phyloP scores from a whole-genome alignment of 2,888 invertebrate species.

The Morpho helenor region DNA sequence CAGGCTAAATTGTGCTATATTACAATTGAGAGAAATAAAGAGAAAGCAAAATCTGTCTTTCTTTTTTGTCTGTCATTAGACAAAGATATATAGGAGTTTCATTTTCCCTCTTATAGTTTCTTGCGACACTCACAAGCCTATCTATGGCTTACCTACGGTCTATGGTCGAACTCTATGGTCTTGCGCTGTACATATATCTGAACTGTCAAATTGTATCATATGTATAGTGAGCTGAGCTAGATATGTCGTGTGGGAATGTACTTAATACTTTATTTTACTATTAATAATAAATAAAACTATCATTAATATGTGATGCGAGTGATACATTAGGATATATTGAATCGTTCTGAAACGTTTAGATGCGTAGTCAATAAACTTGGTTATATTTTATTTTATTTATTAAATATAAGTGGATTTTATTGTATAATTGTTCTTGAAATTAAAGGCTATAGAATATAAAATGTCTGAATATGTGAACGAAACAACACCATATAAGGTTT shows the following conservation, averaged over 20 bases:
- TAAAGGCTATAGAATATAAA: too few relatives aligned
- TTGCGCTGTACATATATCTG: constrained; percentile 33
- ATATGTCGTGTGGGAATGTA: constrained; percentile 53
- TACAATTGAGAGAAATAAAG: too few relatives aligned
- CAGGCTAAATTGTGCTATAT: too few relatives aligned
- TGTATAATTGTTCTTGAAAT: background rate
- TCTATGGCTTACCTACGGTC: too few relatives aligned
- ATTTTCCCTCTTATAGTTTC: too few relatives aligned
- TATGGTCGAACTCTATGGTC: constrained; percentile 15
- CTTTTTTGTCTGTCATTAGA: too few relatives aligned
- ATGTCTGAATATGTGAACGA: too few relatives aligned
- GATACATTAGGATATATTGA: constrained; percentile 46
- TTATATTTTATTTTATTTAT: constrained; percentile 30
- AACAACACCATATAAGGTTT: too few relatives aligned
- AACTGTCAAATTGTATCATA: constrained; percentile 41
- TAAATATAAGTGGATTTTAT: constrained; percentile 10
- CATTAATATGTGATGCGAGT: constrained; percentile 35
- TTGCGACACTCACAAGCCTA: too few relatives aligned
- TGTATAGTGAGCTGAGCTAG: constrained; percentile 35
- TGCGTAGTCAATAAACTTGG: constrained; percentile 29
- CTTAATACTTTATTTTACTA: constrained; percentile 45
- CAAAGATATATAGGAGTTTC: too few relatives aligned
- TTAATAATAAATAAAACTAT: constrained; percentile 29
- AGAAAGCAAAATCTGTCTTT: too few relatives aligned
- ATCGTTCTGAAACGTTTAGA: constrained; percentile 24